These are phyloP conservation scores for Lasioglossum leucozonium DNA, from an alignment of 2,888 invertebrate genomes.

Conservation along the genomic window DNA sequence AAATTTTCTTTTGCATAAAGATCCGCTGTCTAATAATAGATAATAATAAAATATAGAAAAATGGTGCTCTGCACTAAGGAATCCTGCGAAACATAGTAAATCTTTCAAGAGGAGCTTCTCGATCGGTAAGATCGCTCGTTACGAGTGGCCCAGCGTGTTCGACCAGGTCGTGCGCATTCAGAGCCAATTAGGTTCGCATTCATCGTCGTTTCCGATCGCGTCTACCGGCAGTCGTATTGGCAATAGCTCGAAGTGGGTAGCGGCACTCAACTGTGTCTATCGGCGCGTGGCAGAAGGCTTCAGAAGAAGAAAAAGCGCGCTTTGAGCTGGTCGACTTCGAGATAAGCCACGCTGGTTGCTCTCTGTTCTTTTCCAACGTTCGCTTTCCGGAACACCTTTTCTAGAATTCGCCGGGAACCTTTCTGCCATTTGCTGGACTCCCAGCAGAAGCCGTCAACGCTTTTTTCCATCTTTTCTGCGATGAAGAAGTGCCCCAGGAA, in stretches of 20 bases:
- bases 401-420: background rate
- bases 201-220: constrained; percentile 31
- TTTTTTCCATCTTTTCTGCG: background rate
- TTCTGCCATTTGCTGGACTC: background rate
- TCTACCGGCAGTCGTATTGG: constrained; percentile 16
- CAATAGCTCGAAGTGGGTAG: background rate
- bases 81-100: too few species aligned
- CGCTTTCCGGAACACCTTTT: background rate
- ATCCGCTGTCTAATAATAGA: too few species aligned
- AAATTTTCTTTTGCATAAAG: too few species aligned
- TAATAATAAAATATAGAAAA: too few species aligned
- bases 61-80: too few species aligned
- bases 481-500: background rate
- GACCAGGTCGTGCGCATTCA: constrained; percentile 11
- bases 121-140: background rate
- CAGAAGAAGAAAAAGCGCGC: background rate
- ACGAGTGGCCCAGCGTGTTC: background rate
- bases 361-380: background rate
- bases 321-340: constrained; percentile 43
- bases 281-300: constrained; percentile 36
- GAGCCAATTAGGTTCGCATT: constrained; percentile 54
- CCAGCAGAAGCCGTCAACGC: constrained; percentile 14
- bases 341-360: constrained; percentile 61
- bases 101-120: background rate
- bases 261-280: constrained; percentile 59